Percentiles rank a stretch among this genome's conserved stretches.
phyloP scores from a whole-genome alignment of 2,113 vertebrate species.

The Charina bottae region DNA sequence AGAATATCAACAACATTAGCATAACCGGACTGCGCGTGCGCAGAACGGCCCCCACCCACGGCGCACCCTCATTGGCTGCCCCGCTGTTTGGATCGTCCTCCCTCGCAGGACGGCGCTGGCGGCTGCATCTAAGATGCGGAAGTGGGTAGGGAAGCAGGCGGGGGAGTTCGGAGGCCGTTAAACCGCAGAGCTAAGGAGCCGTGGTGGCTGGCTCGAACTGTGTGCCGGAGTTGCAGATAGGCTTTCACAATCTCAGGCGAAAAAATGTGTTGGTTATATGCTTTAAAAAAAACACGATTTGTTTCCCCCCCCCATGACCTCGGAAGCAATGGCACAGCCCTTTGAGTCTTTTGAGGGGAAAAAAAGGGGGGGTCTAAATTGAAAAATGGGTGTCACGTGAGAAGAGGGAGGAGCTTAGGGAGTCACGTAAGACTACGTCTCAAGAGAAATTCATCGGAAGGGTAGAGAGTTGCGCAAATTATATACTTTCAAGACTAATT shows the following conservation, averaged over 20 bases:
- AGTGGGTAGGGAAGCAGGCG: rapidly evolving
- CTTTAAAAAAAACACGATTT: not conserved
- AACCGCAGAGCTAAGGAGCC: not conserved
- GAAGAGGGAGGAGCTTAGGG: not conserved
- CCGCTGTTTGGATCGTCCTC: conserved; percentile 23
- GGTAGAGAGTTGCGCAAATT: not conserved
- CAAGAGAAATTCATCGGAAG: not conserved
- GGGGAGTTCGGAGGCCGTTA: rapidly evolving
- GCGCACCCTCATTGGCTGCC: conserved; percentile 69
- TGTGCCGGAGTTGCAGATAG: not conserved
- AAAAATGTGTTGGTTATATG: too few species aligned
- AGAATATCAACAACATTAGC: conserved; percentile 93
- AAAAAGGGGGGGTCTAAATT: not conserved
- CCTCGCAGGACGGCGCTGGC: conserved; percentile 25
- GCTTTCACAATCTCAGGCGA: not conserved
- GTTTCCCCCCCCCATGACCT: rapidly evolving
- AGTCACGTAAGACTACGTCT: not conserved
- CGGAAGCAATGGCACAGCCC: not conserved
- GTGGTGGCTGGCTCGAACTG: rapidly evolving
- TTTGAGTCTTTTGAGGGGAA: not conserved
- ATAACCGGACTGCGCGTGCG: conserved; percentile 75
- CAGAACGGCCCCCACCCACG: conserved; percentile 68
- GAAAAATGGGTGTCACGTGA: conserved; percentile 10
- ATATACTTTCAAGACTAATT: not conserved
- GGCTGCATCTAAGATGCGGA: not conserved